Conservation (phyloP, 2,888 invertebrate species). For the Dryadula phaetusa region DNA sequence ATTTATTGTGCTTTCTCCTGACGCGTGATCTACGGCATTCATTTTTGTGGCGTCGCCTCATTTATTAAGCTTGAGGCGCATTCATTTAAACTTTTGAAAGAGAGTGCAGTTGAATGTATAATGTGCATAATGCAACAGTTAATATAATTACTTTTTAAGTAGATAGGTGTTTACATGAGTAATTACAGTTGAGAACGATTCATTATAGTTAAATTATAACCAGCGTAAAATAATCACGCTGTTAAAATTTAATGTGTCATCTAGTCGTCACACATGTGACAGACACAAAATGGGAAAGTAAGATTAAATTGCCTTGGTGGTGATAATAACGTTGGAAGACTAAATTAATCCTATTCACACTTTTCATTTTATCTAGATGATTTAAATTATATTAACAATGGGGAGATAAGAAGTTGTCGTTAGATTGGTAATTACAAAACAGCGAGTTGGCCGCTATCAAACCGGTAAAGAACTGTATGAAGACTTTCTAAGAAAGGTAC, state of each 20-base stretch:
- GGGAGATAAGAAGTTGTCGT: constrained; percentile 59
- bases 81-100: constrained; percentile 57
- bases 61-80: constrained; percentile 57
- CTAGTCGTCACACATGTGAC: constrained; percentile 34
- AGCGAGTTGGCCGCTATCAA: constrained; percentile 49
- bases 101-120: constrained; percentile 64
- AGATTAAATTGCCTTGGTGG: constrained; percentile 36
- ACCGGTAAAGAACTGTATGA: constrained; percentile 68
- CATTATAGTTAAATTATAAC: constrained; percentile 20
- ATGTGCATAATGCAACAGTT: constrained; percentile 55
- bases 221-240: constrained; percentile 12
- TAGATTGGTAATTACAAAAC: constrained; percentile 70
- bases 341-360: constrained; percentile 48
- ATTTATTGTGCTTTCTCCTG: constrained; percentile 70
- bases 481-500: constrained; percentile 72
- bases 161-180: constrained; percentile 55
- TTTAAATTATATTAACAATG: constrained; percentile 55
- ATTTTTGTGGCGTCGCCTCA: constrained; percentile 61
- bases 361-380: constrained; percentile 52
- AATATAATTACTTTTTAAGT: constrained; percentile 50
- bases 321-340: constrained; percentile 33
- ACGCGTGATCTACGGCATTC: constrained; percentile 64
- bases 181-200: constrained; percentile 48
- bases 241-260: constrained; percentile 30
- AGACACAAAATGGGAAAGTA: constrained; percentile 40